phyloP scores from a whole-genome alignment of 1,140 invertebrate genomes.

The Psilanteris sp. region DNA sequence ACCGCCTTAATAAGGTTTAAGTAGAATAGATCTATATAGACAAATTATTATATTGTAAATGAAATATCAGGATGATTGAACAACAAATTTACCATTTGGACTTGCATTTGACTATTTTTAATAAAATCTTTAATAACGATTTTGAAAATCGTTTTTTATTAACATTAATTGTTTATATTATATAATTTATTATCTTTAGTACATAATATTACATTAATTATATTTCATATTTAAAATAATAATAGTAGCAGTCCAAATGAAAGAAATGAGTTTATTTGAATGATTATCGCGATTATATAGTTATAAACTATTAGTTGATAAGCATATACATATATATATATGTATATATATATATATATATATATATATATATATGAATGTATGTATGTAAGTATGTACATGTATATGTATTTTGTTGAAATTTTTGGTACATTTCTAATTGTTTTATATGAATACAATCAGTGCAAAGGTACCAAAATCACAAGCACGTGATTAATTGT shows the following conservation, averaged over 20 bases:
- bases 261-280: slow-evolving; percentile 2
- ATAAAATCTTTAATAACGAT: background rate
- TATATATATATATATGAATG: slow-evolving; percentile 66
- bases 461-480: slow-evolving; percentile 51
- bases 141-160: too few species aligned
- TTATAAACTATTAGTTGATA: slow-evolving; percentile 71
- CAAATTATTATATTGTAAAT: slow-evolving; percentile 53
- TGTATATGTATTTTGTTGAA: too few species aligned
- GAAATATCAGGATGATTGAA: slow-evolving; percentile 7
- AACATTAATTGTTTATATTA: slow-evolving; percentile 1
- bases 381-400: too few species aligned
- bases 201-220: too few species aligned
- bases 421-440: slow-evolving; percentile 51
- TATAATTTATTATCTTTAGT: background rate
- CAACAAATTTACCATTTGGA: slow-evolving; percentile 16
- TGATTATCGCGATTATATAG: slow-evolving; percentile 3
- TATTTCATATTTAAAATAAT: too few species aligned
- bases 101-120: slow-evolving; percentile 2
- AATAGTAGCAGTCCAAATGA: background rate
- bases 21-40: slow-evolving; percentile 73
- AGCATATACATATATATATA: too few species aligned
- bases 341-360: slow-evolving; percentile 66
- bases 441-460: slow-evolving; percentile 27
- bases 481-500: slow-evolving; percentile 67
- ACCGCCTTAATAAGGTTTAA: slow-evolving; percentile 76